Evolutionary conservation across 1,140 invertebrate species (phyloP).

Genomic region (Arion vulgaris): DNA sequence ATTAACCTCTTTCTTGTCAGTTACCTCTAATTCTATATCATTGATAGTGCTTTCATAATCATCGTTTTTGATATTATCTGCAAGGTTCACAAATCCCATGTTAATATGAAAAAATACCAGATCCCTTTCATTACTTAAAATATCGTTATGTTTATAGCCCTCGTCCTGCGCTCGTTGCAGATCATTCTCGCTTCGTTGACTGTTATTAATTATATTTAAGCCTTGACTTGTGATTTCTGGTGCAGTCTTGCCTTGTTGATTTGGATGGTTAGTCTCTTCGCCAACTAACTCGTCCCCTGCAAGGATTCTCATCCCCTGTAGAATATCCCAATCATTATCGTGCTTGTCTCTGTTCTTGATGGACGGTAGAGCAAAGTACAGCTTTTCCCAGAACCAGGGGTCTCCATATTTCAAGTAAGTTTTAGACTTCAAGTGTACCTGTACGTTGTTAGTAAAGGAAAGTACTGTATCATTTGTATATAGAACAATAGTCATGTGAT

Average conservation of each 20-base stretch:
- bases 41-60: background rate
- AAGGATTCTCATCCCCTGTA: constrained; percentile 19
- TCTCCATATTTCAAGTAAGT: constrained; percentile 77
- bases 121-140: background rate
- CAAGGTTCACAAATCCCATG: background rate
- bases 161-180: background rate
- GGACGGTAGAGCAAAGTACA: constrained; percentile 87
- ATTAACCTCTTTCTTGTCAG: background rate
- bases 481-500: background rate
- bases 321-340: background rate
- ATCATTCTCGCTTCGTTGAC: background rate
- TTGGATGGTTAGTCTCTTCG: background rate
- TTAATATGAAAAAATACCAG: background rate
- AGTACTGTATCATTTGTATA: background rate
- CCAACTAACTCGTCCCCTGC: background rate
- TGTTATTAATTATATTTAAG: background rate
- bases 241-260: background rate
- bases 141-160: background rate
- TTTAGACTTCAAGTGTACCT: constrained; percentile 74
- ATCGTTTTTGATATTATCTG: background rate
- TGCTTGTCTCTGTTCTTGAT: background rate
- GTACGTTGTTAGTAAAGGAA: background rate
- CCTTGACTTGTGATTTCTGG: background rate
- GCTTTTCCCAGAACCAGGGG: constrained; percentile 94
- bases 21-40: background rate